phyloP scores from a whole-genome alignment of 2,888 invertebrate genomes.

The Mesoligia furuncula region DNA sequence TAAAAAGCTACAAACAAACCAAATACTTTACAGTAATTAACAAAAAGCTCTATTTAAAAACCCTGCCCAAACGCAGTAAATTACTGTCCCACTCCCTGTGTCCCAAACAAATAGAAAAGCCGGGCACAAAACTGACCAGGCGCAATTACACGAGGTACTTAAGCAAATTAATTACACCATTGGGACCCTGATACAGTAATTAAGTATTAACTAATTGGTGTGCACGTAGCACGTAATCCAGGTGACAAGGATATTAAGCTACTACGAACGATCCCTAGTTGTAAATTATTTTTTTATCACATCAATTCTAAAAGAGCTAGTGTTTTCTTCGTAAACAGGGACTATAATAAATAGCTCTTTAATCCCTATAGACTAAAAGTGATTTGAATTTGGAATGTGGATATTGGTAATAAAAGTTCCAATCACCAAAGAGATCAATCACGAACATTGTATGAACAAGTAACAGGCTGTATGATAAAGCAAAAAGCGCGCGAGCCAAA shows the following conservation, averaged over 20 bases:
- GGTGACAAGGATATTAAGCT: slow-evolving; percentile 14
- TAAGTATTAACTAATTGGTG: slow-evolving; percentile 50
- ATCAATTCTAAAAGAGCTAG: too few species aligned
- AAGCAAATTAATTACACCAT: slow-evolving; percentile 48
- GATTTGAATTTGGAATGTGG: too few species aligned
- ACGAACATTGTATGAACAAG: too few species aligned
- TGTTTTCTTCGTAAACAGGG: too few species aligned
- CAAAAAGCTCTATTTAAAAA: slow-evolving; percentile 30
- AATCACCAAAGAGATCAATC: too few species aligned
- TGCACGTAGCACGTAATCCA: slow-evolving; percentile 26
- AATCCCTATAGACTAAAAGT: too few species aligned
- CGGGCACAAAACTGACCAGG: slow-evolving; percentile 27
- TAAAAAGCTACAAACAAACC: not conserved
- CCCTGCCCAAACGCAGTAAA: slow-evolving; percentile 10
- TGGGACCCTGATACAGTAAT: slow-evolving; percentile 43
- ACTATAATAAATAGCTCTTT: too few species aligned
- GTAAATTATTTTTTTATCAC: not conserved
- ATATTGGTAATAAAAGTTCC: too few species aligned
- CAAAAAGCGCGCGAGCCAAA: too few species aligned
- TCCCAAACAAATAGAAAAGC: slow-evolving; percentile 30
- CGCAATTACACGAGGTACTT: slow-evolving; percentile 48
- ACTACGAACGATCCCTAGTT: not conserved
- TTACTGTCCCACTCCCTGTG: not conserved
- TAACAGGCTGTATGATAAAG: too few species aligned
- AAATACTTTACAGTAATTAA: slow-evolving; percentile 20